Evolutionary conservation across 2,113 vertebrate species (phyloP).

Genomic region (Megalops atlanticus): DNA sequence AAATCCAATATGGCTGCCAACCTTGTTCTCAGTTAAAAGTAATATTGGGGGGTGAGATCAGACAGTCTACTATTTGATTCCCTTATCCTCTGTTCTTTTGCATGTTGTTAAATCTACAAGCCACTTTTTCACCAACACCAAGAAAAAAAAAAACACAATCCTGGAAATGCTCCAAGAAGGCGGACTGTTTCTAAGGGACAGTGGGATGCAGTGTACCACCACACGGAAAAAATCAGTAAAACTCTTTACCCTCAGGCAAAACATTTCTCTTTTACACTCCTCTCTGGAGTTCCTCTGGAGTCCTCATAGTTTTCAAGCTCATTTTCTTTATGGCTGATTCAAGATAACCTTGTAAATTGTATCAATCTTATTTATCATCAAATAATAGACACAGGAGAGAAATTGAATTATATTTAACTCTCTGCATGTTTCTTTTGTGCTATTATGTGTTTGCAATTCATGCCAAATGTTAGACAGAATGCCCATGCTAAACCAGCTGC

Average conservation of each 20-base stretch:
- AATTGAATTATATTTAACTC: slow-evolving; percentile 38
- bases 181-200: background rate
- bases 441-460: slow-evolving; percentile 49
- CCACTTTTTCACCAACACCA: background rate
- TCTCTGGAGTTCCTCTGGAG: background rate
- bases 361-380: slow-evolving; percentile 44
- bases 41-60: background rate
- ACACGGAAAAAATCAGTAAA: background rate
- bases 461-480: slow-evolving; percentile 30
- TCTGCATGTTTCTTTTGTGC: slow-evolving; percentile 45
- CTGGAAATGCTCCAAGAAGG: background rate
- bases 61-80: background rate
- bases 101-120: too few species aligned
- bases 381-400: slow-evolving; percentile 43
- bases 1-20: too few species aligned
- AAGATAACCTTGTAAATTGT: slow-evolving; percentile 38
- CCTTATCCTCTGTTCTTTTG: too few species aligned
- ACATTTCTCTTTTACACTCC: background rate
- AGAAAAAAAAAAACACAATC: too few species aligned
- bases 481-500: fast-evolving
- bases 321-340: slow-evolving; percentile 35
- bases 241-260: background rate
- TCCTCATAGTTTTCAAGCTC: background rate
- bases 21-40: background rate
- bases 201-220: background rate